Conservation (phyloP, 2,113 vertebrate species). For the Illadopsis cleaveri region DNA sequence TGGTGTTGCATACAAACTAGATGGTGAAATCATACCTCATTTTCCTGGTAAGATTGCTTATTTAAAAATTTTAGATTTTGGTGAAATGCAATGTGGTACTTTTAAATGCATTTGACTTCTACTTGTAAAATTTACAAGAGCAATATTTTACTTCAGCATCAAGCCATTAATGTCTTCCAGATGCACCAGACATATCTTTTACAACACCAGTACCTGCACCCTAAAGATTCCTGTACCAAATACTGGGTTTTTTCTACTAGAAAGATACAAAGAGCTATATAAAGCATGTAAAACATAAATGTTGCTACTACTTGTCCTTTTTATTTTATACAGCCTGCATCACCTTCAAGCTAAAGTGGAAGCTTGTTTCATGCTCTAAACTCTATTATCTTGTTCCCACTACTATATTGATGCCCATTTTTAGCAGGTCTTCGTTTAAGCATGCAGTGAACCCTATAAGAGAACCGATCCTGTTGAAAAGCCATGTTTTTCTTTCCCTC, state of each 20-base stretch:
- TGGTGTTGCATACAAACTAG: constrained; percentile 89
- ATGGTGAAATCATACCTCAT: constrained; percentile 91
- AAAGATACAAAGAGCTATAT: neutral
- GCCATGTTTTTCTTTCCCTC: neutral
- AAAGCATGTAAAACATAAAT: neutral
- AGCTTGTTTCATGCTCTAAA: neutral
- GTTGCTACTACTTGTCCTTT: neutral
- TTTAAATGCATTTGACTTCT: neutral
- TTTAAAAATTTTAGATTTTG: neutral
- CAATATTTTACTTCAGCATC: neutral
- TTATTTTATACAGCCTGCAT: neutral
- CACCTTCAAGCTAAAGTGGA: neutral
- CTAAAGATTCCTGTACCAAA: neutral
- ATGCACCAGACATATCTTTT: neutral
- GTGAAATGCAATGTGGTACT: neutral
- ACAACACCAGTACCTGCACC: neutral
- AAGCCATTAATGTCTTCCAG: neutral
- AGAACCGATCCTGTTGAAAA: neutral
- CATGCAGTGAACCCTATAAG: neutral
- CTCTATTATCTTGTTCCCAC: neutral
- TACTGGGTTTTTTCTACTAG: neutral
- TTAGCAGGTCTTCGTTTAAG: neutral
- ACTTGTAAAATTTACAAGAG: neutral
- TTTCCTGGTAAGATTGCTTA: constrained; percentile 88
- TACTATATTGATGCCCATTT: neutral